Evolutionary conservation across 2,797 vertebrate species (phyloP).

Genomic region (Pempheris klunzingeri): DNA sequence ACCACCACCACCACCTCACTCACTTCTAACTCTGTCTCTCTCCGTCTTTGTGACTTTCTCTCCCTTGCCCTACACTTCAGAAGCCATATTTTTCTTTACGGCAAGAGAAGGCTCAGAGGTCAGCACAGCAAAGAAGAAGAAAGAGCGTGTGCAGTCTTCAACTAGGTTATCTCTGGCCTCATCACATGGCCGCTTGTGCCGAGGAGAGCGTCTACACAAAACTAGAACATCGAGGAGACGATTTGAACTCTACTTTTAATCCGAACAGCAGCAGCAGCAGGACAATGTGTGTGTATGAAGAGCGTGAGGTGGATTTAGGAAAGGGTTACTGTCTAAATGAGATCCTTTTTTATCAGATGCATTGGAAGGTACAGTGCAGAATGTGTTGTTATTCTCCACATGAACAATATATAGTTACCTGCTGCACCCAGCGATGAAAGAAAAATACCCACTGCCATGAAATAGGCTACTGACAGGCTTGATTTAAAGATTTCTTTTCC

Average conservation of each 20-base stretch:
- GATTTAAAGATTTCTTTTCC: constrained; percentile 59
- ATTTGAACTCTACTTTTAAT: constrained; percentile 62
- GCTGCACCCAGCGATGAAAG: constrained; percentile 65
- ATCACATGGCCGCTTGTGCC: constrained; percentile 44
- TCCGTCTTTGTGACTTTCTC: constrained; percentile 16
- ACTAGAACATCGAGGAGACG: constrained; percentile 70
- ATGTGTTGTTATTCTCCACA: constrained; percentile 70
- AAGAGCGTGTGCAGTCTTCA: constrained; percentile 18
- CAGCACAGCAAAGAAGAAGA: constrained; percentile 40
- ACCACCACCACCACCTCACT: constrained; percentile 19
- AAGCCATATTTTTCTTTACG: background rate
- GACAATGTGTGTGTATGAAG: constrained; percentile 54
- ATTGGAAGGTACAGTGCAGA: constrained; percentile 68
- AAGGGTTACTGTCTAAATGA: constrained; percentile 45
- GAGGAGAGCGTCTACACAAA: constrained; percentile 63
- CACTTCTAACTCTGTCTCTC: constrained; percentile 25
- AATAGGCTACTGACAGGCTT: constrained; percentile 60
- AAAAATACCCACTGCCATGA: constrained; percentile 68
- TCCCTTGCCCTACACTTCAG: constrained; percentile 18
- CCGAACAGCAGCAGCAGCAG: constrained; percentile 65
- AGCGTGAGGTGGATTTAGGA: constrained; percentile 41
- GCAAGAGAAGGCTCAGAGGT: constrained; percentile 33
- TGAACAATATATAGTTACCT: constrained; percentile 68
- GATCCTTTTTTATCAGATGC: constrained; percentile 63
- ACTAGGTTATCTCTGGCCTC: constrained; percentile 37